Evolutionary conservation across 2,888 invertebrate genomes (phyloP), one percentile per base, ranked within the genome.

Genomic region (Galerucella nymphaeae): DNA sequence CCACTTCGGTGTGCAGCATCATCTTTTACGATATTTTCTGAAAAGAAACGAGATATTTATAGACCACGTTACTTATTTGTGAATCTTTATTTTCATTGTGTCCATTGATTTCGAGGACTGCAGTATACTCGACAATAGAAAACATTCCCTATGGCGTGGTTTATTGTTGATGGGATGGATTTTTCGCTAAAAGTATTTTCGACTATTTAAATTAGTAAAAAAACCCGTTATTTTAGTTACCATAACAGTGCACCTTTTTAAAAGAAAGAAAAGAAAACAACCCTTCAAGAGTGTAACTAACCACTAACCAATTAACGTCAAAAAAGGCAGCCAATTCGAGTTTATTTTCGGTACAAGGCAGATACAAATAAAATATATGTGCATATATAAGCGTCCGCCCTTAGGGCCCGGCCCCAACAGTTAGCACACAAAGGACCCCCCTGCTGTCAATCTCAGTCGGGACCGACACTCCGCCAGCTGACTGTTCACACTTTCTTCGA

Each of bases 361-460:
- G 67, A 62, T 80, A 82, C 81, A 73, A 58, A 66, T 55, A 55
- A 70, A 73, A 73, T 73, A 80, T 82, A 83, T 83, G 81, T 80
- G 81, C 81, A 79, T 80, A 80, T 78, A 82, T 82, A 82, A 77
- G 78, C 81, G 81, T 82, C 82, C 84, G 84, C 83, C 84, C 82
- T 80, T 45, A 81, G 82, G 82, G 84, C 81, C 75, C 83, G 80
- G 82, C 85, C 85, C 83, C 84, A 82, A 81, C 83, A 83, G 84
- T 85, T 85, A 84, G 74, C 83, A 81, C 81, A 85, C 84, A 85
- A 85, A 85, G 80, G 83, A 80, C 79, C 82, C 84, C 84, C 83
- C 84, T 81, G 79, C 77, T 80, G 81, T 82, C 82, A 85, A 84
- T 83, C 84, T 83, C 83, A 76, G 80, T 78, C 75, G 77, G 76